These are phyloP conservation scores for Sceloporus undulatus DNA, from an alignment of 2,113 vertebrate genomes.

Conservation along the genomic window DNA sequence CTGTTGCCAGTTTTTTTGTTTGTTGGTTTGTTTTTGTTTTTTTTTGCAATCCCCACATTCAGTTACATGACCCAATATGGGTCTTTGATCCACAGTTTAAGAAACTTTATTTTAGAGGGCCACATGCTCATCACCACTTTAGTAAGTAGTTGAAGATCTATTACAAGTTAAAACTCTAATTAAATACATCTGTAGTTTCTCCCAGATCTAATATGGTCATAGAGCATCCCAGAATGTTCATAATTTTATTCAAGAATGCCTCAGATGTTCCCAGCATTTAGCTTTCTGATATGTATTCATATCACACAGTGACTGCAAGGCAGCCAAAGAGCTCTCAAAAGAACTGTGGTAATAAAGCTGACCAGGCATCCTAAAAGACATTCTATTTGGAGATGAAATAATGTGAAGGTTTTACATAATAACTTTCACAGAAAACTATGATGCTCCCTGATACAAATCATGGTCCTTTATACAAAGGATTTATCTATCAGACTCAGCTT, in stretches of 20 bases:
- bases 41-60: no score
- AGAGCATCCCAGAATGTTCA: background rate
- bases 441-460: background rate
- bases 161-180: background rate
- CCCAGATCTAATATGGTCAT: background rate
- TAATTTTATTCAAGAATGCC: background rate
- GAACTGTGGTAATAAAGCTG: constrained; percentile 28
- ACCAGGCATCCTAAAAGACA: constrained; percentile 17
- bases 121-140: no score
- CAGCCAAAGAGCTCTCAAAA: constrained; percentile 13
- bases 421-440: background rate
- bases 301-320: background rate
- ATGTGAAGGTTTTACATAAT: constrained; percentile 31
- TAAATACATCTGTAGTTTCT: background rate
- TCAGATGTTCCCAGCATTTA: background rate
- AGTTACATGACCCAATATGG: no score
- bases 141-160: background rate
- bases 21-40: no score
- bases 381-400: constrained; percentile 33
- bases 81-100: no score
- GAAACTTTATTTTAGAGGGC: no score
- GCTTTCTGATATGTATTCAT: constrained; percentile 11
- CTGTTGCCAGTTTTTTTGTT: no score
- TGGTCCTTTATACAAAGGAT: constrained; percentile 6
- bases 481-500: constrained; percentile 19